Conservation (phyloP, 1,140 invertebrate genomes). For the Streblospio benedicti region DNA sequence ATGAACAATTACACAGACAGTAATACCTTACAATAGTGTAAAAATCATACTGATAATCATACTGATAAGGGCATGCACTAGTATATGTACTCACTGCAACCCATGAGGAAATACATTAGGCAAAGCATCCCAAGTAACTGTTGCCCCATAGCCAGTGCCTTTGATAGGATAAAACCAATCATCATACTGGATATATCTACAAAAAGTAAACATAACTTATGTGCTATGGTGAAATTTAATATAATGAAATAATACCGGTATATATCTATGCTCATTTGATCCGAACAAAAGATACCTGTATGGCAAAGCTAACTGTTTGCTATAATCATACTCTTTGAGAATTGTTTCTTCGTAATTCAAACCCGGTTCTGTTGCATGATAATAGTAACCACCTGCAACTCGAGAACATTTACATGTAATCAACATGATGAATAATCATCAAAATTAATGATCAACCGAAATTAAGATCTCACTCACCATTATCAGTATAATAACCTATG, state of each 20-base stretch:
- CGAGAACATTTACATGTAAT: neutral
- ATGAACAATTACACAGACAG: too few species aligned
- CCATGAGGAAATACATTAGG: constrained; percentile 14
- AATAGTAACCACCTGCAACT: constrained; percentile 23
- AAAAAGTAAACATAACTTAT: neutral
- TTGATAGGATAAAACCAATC: constrained; percentile 9
- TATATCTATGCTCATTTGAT: neutral
- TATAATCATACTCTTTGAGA: constrained; percentile 17
- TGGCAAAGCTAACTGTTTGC: constrained; percentile 14
- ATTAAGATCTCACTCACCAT: too few species aligned
- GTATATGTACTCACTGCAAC: constrained; percentile 2
- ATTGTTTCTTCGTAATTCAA: constrained; percentile 20
- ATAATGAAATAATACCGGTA: neutral
- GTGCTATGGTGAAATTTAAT: neutral
- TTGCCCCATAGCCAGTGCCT: constrained; percentile 11
- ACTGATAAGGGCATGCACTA: too few species aligned
- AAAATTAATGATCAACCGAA: neutral
- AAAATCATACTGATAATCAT: too few species aligned
- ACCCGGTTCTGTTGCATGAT: constrained; percentile 18
- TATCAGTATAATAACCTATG: constrained; percentile 31
- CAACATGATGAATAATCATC: neutral
- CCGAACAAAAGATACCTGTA: constrained; percentile 19
- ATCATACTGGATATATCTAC: constrained; percentile 13
- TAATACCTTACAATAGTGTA: too few species aligned
- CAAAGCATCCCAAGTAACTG: constrained; percentile 7